Evolutionary conservation across 1,140 invertebrate species (phyloP), one percentile per base, ranked within the genome.

Genomic region (Hylyphantes graminicola): DNA sequence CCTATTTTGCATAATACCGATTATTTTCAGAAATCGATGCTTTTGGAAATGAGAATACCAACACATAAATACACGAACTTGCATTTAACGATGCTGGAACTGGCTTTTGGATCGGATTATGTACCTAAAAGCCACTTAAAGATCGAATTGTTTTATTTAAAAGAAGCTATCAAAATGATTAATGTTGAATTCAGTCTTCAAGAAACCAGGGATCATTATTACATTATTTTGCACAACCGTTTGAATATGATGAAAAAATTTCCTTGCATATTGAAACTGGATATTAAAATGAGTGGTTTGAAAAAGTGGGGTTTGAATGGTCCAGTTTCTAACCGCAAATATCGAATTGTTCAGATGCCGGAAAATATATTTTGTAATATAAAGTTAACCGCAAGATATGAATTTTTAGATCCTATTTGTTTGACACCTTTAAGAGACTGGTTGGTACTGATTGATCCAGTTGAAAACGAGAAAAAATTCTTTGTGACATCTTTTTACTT

Each of bases 281-380:
- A 35, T 5, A 11, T 74, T 2, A 6, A 21, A 7, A 55, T 15
- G 6, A 57, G 10, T 57, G 72, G 72, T 9, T 11, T 74, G 11
- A 74, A 35, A 8, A 59, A 59, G 19, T 74, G 72, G 72, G 72
- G 72, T 1, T 15, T 1, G 0, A 15, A 57, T n/a, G 72, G 53
- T n/a, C 72, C 72, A 21, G 54, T 74, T 21, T 74, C 72, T 6
- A 57, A 15, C 21, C 11, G 72, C 48, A 21, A 35, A 13, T 74
- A 57, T 17, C 72, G 72, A 11, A 55, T 57, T 7, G 72, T 21
- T 12, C 48, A 57, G 21, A 74, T 74, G 15, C 54, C 72, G 13
- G 54, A 57, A 74, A 55, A 74, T 13, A 74, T 74, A 57, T 74
- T 74, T 35, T 57, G 57, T 15, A 74, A 74, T 57, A 74, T 74